Conservation (phyloP, 2,888 invertebrate genomes). For the Disparrhopalites patrizii region DNA sequence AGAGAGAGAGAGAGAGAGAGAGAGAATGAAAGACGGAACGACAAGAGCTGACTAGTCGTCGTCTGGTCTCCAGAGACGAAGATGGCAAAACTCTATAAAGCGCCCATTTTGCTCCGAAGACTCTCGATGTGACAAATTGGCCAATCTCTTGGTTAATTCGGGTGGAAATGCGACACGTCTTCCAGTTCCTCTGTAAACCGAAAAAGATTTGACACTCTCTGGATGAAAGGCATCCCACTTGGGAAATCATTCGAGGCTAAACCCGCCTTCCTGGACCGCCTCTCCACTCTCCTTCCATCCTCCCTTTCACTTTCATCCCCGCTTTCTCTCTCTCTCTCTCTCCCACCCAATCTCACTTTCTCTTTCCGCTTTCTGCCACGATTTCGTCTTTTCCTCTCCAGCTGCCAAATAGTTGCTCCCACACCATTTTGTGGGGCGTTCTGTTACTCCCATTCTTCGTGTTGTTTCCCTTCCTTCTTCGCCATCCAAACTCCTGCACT, state of each 20-base stretch:
- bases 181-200: slow-evolving; percentile 41
- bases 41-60: slow-evolving; percentile 20
- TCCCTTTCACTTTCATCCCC: slow-evolving; percentile 20
- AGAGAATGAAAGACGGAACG: no score
- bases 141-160: slow-evolving; percentile 49
- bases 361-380: not conserved
- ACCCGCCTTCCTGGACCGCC: slow-evolving; percentile 38
- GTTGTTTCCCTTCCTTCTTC: no score
- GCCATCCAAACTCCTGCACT: no score
- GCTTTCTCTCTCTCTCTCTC: slow-evolving; percentile 33
- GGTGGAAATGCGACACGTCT: slow-evolving; percentile 49
- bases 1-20: slow-evolving; percentile 8
- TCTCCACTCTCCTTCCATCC: slow-evolving; percentile 23
- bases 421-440: no score
- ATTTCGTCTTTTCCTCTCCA: slow-evolving; percentile 1
- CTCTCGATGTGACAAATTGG: slow-evolving; percentile 48
- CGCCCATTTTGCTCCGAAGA: slow-evolving; percentile 42
- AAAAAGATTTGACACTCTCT: slow-evolving; percentile 48
- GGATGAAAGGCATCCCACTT: slow-evolving; percentile 45
- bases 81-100: slow-evolving; percentile 47
- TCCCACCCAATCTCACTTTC: no score
- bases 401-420: not conserved
- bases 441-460: no score
- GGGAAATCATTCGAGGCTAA: slow-evolving; percentile 44
- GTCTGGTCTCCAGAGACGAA: slow-evolving; percentile 37